These are phyloP conservation scores for Apocheima hispidaria DNA, from an alignment of 2,888 invertebrate genomes.

Conservation along the genomic window DNA sequence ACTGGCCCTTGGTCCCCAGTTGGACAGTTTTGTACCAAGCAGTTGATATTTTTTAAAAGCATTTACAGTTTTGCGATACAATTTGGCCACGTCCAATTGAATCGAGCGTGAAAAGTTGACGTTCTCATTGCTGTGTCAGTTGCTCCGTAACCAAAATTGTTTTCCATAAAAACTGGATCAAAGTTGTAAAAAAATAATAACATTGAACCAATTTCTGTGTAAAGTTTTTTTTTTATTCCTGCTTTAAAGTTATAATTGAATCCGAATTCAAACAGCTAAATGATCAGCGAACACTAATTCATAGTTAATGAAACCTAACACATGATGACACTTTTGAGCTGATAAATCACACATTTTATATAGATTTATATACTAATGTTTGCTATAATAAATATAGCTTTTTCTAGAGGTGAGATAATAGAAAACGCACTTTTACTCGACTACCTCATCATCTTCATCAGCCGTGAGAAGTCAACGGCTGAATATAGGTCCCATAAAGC, in stretches of 20 bases:
- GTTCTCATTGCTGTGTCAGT: slow-evolving; percentile 54
- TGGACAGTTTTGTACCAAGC: slow-evolving; percentile 20
- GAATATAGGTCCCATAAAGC: too few species aligned
- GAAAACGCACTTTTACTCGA: too few species aligned
- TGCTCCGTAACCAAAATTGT: slow-evolving; percentile 49
- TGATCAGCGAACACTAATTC: too few species aligned
- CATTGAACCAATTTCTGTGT: slow-evolving; percentile 1
- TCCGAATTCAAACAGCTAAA: neutral
- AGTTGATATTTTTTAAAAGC: slow-evolving; percentile 57
- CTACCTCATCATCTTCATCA: too few species aligned
- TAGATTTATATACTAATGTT: too few species aligned
- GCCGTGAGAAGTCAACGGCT: too few species aligned
- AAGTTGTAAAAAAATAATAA: slow-evolving; percentile 3
- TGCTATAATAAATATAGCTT: too few species aligned
- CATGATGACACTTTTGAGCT: too few species aligned
- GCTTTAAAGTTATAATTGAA: neutral
- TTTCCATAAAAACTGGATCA: slow-evolving; percentile 61
- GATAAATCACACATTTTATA: too few species aligned
- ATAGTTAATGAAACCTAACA: too few species aligned
- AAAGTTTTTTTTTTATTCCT: neutral
- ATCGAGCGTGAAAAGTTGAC: slow-evolving; percentile 61
- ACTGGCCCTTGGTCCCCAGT: neutral
- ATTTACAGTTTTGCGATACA: slow-evolving; percentile 62
- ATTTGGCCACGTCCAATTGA: slow-evolving; percentile 48
- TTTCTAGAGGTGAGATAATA: too few species aligned